Evolutionary conservation across 1,140 invertebrate species (phyloP).

Genomic region (Megathymus violae): DNA sequence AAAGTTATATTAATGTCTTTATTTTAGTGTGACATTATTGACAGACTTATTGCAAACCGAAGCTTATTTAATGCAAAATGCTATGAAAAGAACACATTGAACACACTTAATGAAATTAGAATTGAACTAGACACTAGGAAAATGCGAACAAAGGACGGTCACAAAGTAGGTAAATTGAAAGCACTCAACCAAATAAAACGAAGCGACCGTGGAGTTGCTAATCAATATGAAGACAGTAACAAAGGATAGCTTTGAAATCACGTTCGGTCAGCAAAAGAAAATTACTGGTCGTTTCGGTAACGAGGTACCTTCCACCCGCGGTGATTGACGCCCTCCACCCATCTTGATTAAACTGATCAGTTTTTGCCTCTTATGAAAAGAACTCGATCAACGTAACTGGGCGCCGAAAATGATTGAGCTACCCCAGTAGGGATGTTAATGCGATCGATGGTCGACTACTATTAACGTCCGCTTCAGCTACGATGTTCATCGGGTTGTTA

Average conservation of each 20-base stretch:
- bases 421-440: constrained; percentile 43
- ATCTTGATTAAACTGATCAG: constrained; percentile 78
- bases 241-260: constrained; percentile 60
- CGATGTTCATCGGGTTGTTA: constrained; percentile 16
- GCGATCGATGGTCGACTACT: constrained; percentile 39
- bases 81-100: constrained; percentile 4
- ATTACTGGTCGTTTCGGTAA: constrained; percentile 76
- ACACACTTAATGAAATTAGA: constrained; percentile 24
- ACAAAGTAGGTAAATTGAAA: constrained; percentile 33
- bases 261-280: constrained; percentile 73
- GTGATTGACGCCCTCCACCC: constrained; percentile 64
- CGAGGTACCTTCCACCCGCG: constrained; percentile 56
- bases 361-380: constrained; percentile 75
- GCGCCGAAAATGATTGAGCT: constrained; percentile 47
- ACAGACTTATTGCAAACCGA: too few species aligned
- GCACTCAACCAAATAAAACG: constrained; percentile 33
- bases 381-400: constrained; percentile 63
- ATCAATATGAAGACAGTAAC: constrained; percentile 47
- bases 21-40: too few species aligned
- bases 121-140: constrained; percentile 4
- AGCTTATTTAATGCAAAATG: constrained; percentile 1
- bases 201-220: constrained; percentile 37
- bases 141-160: constrained; percentile 19
- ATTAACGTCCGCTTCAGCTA: constrained; percentile 21
- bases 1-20: neutral